Evolutionary conservation across 2,797 vertebrate genomes (phyloP).

Genomic region (Aerospiza tachiro): DNA sequence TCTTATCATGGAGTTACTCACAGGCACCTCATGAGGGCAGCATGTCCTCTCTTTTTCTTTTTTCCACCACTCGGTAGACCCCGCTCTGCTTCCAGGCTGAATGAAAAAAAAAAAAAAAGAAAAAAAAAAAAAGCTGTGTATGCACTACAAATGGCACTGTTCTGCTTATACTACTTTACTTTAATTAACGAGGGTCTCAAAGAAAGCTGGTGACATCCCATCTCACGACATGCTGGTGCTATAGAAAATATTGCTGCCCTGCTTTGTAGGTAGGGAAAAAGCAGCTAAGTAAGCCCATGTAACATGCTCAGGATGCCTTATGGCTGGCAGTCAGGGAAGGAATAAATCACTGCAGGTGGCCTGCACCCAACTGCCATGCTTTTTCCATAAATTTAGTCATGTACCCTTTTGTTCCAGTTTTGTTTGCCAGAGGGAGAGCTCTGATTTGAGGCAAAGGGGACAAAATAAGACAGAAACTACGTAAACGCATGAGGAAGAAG

Average conservation of each 20-base stretch:
- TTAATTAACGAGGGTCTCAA: background rate
- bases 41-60: background rate
- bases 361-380: background rate
- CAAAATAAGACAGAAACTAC: background rate
- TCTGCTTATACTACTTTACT: background rate
- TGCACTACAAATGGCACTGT: rapidly evolving
- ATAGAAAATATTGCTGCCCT: background rate
- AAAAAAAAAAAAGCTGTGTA: background rate
- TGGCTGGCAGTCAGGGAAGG: background rate
- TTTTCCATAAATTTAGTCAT: background rate
- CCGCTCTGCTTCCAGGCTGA: background rate
- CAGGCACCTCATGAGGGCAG: conserved; percentile 31
- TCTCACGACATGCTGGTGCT: background rate
- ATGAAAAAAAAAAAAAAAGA: background rate
- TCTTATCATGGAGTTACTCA: background rate
- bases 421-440: background rate
- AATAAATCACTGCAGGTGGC: background rate
- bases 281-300: background rate
- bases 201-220: background rate
- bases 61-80: background rate
- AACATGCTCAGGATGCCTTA: background rate
- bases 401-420: background rate
- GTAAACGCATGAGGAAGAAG: background rate
- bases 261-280: background rate
- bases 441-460: background rate